Conservation (phyloP, 2,888 invertebrate genomes). For the Sphaeridia pumilis region DNA sequence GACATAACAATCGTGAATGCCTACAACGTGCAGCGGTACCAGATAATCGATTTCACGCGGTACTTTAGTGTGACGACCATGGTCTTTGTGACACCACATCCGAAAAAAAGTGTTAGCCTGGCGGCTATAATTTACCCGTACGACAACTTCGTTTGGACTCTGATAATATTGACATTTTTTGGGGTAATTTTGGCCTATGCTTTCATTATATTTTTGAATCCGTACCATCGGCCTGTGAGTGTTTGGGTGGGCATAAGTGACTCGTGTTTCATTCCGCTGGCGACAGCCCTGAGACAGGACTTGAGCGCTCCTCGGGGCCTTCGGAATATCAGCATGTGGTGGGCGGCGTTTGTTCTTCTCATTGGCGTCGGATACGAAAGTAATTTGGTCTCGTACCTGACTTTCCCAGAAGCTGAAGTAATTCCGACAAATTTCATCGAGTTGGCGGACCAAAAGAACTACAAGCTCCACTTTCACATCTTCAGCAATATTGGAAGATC, state of each 20-base stretch:
- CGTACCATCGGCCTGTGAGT: background rate
- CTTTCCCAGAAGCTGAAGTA: conserved; percentile 5
- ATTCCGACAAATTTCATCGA: conserved; percentile 11
- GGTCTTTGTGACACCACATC: conserved; percentile 7
- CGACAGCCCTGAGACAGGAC: background rate
- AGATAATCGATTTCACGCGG: conserved; percentile 10
- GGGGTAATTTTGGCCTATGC: background rate
- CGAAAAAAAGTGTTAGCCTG: conserved; percentile 4
- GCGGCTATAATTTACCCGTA: conserved; percentile 7
- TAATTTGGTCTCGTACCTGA: conserved; percentile 15
- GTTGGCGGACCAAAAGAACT: background rate
- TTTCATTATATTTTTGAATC: conserved; percentile 3
- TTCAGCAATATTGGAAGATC: conserved; percentile 11
- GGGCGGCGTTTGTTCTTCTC: conserved; percentile 9
- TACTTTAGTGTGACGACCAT: conserved; percentile 5
- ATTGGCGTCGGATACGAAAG: conserved; percentile 14
- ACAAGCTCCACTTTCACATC: conserved; percentile 6
- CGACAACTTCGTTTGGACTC: conserved; percentile 4
- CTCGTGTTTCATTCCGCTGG: conserved; percentile 5
- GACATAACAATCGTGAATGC: conserved; percentile 15
- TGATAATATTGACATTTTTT: conserved; percentile 1
- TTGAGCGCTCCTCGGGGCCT: background rate
- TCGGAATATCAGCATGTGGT: background rate
- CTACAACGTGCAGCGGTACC: conserved; percentile 11
- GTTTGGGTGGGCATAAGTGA: background rate